Base-by-base conservation (phyloP, 2,888 invertebrate species). In the Cephus pulcher region DNA sequence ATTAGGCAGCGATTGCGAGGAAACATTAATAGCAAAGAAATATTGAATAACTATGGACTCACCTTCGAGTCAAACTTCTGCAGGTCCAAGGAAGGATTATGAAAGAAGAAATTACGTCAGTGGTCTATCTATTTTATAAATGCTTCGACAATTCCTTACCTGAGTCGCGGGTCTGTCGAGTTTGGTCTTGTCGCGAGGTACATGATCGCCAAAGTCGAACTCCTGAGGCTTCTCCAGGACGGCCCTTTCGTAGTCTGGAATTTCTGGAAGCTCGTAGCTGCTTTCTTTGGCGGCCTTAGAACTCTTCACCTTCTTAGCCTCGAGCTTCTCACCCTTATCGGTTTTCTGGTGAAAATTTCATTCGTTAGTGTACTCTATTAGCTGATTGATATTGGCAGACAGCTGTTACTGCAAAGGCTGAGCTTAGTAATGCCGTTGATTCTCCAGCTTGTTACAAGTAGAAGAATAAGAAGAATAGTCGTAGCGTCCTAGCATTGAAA, bases 221-320 rank as follows among this genome's bases (percentile, higher is more conserved):
- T 90, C 91, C 79, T 85, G 88, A 3, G 90, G 89, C 79, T 91
- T 92, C 88, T 96, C 96, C 79, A 96, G 93, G 3, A 94, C 95
- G 3, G 96, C 95, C 83, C 96, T 94, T 56, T 96, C 96, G 87
- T 96, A 96, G 90, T 96, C 96, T 23, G 91, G 91, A 78, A 91
- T 91, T 79, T 91, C 91, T 12, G 91, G 91, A 76, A 91, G 86
- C 34, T 91, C 91, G 79, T 90, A 91, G 69, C 79, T 86, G 83
- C 88, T 88, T 35, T 88, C 89, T 83, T 90, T 91, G 79, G 87
- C 86, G 12, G 83, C 85, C 76, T 90, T 89, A 34, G 87, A 84
- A n/a, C 75, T 75, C 77, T 90, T 91, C n/a, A 56, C 75, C 78
- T 90, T 91, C 84, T 91, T 91, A 3, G 82, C 84, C 34, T 90